Conservation (phyloP, 2,888 invertebrate species). For the Cecidostiba fungosa region DNA sequence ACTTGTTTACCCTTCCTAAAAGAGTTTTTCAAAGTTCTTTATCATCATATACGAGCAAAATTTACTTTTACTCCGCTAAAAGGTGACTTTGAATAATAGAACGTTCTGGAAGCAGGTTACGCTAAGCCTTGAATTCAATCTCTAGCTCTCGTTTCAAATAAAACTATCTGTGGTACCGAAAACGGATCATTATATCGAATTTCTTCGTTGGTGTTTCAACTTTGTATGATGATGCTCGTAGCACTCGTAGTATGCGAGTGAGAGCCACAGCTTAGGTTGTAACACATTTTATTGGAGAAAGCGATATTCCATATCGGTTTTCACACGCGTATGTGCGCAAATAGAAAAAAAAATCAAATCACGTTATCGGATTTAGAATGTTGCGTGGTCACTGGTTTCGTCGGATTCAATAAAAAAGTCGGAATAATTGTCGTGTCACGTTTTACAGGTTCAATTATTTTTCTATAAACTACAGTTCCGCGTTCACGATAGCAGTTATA, state of each 20-base stretch:
- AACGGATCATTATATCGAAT: conserved; percentile 15
- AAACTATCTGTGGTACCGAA: not conserved
- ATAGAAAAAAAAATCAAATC: not conserved
- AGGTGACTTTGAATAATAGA: not conserved
- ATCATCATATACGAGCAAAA: not conserved
- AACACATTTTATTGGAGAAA: conserved; percentile 27
- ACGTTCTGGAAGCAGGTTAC: not conserved
- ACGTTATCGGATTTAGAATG: conserved; percentile 18
- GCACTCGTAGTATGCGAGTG: not conserved
- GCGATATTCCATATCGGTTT: conserved; percentile 26
- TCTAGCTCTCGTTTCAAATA: not conserved
- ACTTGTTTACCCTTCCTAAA: not conserved
- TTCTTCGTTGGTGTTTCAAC: conserved; percentile 22
- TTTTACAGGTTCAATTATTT: too few species aligned
- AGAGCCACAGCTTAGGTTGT: not conserved
- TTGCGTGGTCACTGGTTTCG: not conserved
- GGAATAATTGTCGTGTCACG: not conserved
- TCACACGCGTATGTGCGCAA: too few species aligned
- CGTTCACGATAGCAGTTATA: not conserved
- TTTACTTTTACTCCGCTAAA: not conserved
- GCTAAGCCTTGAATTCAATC: not conserved
- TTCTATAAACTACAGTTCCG: not conserved
- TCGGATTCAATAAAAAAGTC: not conserved
- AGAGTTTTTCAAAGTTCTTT: not conserved
- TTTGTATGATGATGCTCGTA: not conserved